phyloP scores from a whole-genome alignment of 2,797 vertebrate genomes.

The Oophaga sylvatica region DNA sequence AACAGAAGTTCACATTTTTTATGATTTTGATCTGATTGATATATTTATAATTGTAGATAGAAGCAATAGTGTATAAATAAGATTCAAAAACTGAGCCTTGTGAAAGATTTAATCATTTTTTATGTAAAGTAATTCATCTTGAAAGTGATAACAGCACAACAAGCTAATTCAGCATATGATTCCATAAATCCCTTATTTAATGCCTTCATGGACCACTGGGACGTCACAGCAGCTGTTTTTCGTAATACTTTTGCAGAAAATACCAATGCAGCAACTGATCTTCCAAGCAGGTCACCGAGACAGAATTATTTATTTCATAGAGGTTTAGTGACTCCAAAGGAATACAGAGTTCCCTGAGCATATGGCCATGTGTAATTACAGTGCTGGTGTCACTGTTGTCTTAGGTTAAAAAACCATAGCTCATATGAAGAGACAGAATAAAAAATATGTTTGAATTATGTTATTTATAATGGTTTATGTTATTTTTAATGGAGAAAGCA shows the following conservation, averaged over 20 bases:
- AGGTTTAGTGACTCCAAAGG: not conserved
- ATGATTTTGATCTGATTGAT: not conserved
- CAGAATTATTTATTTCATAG: not conserved
- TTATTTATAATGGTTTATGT: not conserved
- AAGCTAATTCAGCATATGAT: slow-evolving; percentile 22
- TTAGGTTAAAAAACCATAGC: not conserved
- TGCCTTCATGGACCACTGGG: slow-evolving; percentile 2
- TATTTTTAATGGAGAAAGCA: not conserved
- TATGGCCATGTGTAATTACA: slow-evolving; percentile 2
- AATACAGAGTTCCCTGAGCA: slow-evolving; percentile 16
- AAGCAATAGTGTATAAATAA: not conserved
- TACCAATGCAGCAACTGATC: slow-evolving; percentile 20
- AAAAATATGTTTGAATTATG: not conserved
- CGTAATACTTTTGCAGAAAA: slow-evolving; percentile 18
- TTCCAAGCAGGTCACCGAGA: slow-evolving; percentile 17
- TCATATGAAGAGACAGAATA: not conserved
- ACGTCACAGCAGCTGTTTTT: slow-evolving; percentile 32
- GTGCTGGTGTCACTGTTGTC: not conserved
- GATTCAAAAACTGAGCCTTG: no score
- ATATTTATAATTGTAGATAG: not conserved
- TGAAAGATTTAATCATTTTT: not conserved
- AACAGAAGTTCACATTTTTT: no score
- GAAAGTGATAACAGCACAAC: not conserved
- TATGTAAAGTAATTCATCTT: not conserved
- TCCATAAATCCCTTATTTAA: slow-evolving; percentile 17